These are phyloP conservation scores for Drosophila pallidifrons DNA, from an alignment of 1,140 invertebrate genomes.

Conservation along the genomic window DNA sequence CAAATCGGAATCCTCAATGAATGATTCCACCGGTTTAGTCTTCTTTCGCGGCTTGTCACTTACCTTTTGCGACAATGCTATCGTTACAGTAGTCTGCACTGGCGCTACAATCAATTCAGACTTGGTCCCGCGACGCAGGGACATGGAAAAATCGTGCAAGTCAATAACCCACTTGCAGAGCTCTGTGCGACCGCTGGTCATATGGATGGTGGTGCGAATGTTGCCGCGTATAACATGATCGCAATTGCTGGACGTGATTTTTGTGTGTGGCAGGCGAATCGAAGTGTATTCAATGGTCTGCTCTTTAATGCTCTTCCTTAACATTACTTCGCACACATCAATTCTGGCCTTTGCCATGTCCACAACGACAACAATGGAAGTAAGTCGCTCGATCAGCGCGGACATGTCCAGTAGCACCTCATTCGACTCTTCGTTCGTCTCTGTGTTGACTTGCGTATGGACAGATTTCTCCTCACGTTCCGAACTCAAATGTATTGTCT, in stretches of 20 bases:
- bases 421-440: not conserved
- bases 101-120: slow-evolving; percentile 78
- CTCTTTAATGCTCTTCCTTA: slow-evolving; percentile 21
- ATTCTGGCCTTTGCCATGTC: slow-evolving; percentile 61
- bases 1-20: not conserved
- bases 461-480: slow-evolving; percentile 71
- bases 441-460: slow-evolving; percentile 24
- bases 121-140: slow-evolving; percentile 17
- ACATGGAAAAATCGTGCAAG: slow-evolving; percentile 57
- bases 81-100: slow-evolving; percentile 87
- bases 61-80: slow-evolving; percentile 61
- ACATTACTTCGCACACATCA: slow-evolving; percentile 61
- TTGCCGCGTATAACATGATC: slow-evolving; percentile 66
- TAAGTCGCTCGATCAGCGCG: slow-evolving; percentile 42
- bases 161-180: slow-evolving; percentile 67
- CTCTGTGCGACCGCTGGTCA: slow-evolving; percentile 20
- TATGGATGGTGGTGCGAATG: slow-evolving; percentile 45
- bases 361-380: slow-evolving; percentile 53
- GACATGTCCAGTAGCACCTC: slow-evolving; percentile 6
- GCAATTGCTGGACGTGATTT: slow-evolving; percentile 55
- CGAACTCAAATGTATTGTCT: slow-evolving; percentile 77
- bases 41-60: not conserved
- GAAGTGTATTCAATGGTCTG: slow-evolving; percentile 51
- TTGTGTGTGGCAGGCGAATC: slow-evolving; percentile 45
- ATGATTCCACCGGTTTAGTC: not conserved